A percentile compares a stretch with the other conserved stretches of the same genome.
These are phyloP conservation scores for Poeciliopsis paucimaculata DNA, from an alignment of 2,797 vertebrate genomes.

Conservation along the genomic window DNA sequence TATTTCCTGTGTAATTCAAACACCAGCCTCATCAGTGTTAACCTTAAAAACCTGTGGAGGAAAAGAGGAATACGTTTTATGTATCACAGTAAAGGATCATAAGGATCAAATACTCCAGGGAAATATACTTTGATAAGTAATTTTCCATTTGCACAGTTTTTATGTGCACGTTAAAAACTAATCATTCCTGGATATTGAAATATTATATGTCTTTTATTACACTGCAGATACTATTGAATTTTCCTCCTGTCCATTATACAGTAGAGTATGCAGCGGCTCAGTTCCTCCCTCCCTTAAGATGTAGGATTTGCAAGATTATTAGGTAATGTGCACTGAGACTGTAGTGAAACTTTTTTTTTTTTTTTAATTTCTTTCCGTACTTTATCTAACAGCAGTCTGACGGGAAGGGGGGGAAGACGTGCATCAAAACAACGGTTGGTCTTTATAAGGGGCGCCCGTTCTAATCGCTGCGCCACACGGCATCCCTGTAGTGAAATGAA, in stretches of 20 bases:
- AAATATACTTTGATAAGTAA: slow-evolving; percentile 2
- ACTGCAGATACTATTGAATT: neutral
- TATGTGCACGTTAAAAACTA: neutral
- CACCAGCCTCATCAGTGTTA: neutral
- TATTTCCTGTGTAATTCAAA: slow-evolving; percentile 1
- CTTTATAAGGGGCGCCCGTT: too few species aligned
- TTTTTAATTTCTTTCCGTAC: too few species aligned
- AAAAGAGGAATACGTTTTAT: neutral
- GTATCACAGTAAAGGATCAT: neutral
- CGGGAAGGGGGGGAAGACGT: too few species aligned
- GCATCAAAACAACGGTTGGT: too few species aligned
- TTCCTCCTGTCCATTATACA: neutral
- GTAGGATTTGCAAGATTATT: neutral
- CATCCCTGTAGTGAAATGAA: too few species aligned
- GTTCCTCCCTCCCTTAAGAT: neutral
- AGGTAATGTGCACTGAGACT: neutral
- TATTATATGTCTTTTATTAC: neutral
- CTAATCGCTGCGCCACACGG: too few species aligned
- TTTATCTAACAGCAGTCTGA: too few species aligned
- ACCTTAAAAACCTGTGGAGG: neutral
- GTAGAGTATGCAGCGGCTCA: neutral
- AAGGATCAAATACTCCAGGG: neutral
- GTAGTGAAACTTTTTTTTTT: neutral
- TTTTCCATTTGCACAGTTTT: slow-evolving; percentile 15
- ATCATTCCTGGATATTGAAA: neutral